Evolutionary conservation across 2,797 vertebrate species (phyloP), one percentile per base, ranked within the genome.

Genomic region (Xenops minutus): DNA sequence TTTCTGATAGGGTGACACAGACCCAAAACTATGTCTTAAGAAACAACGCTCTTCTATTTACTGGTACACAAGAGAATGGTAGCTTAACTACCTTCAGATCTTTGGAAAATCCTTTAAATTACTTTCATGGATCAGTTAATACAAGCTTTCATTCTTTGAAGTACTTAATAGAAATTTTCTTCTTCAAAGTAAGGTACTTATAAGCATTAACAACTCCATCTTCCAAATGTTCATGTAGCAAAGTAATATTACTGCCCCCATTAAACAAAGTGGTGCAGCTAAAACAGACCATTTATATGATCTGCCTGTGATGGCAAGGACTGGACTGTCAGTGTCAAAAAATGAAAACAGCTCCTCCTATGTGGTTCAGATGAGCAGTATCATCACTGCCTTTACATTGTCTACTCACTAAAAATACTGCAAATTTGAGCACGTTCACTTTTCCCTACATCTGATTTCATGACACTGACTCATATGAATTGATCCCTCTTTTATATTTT

Each of bases 401-500:
- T 61, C 54, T 67, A 24, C n/a, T 46, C 29, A 73, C 36, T 79
- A 88, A 91, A 94, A 92, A 88, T 71, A 77, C 15, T 51, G 52
- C 1, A 2, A 12, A 85, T 85, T 49, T 74, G 48, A 91, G 63
- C 26, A 91, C 54, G 59, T 41, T 63, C 30, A 29, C 59, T 85
- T 86, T 91, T 87, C 63, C 62, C 64, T 63, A 24, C 23, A 44
- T 73, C 59, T 82, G 76, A 73, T 67, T 64, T 80, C 90, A 93
- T 39, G 2, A 46, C 62, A 67, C 52, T 96, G 79, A 92, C 54
- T 88, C 88, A 94, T 54, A 88, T 43, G 49, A 96, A 80, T 78
- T 86, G 89, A 95, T 88, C 56, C 12, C 23, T 89, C 81, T 44
- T 87, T 91, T 89, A 74, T 73, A 96, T 76, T 92, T 61, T 88